Evolutionary conservation across 2,113 vertebrate species (phyloP).

Genomic region (Hymenochirus boettgeri): DNA sequence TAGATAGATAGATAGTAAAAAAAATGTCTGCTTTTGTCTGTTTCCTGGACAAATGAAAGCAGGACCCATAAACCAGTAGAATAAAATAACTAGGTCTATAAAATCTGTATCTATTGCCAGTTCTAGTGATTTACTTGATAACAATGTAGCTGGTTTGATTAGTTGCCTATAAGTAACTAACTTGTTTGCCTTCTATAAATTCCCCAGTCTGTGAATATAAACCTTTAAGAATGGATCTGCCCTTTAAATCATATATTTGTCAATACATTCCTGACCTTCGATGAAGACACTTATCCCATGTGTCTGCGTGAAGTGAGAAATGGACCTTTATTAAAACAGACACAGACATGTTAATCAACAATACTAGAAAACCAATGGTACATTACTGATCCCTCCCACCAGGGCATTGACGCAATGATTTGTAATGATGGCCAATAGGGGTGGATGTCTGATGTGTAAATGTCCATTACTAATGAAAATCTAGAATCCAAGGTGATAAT

Average conservation of each 20-base stretch:
- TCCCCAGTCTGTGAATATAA: too few relatives aligned
- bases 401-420: slow-evolving; percentile 12
- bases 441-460: neutral
- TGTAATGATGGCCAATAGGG: slow-evolving; percentile 40
- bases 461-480: slow-evolving; percentile 39
- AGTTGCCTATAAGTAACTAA: too few relatives aligned
- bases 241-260: slow-evolving; percentile 50
- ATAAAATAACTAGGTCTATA: too few relatives aligned
- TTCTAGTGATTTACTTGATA: too few relatives aligned
- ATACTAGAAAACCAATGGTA: slow-evolving; percentile 23
- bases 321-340: slow-evolving; percentile 45
- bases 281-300: slow-evolving; percentile 44
- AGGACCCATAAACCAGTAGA: too few relatives aligned
- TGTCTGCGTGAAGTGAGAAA: slow-evolving; percentile 42
- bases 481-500: slow-evolving; percentile 38
- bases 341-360: slow-evolving; percentile 44
- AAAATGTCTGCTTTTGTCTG: too few relatives aligned
- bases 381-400: neutral
- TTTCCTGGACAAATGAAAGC: too few relatives aligned
- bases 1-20: too few relatives aligned
- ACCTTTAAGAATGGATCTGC: too few relatives aligned
- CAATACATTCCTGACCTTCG: slow-evolving; percentile 49
- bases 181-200: neutral
- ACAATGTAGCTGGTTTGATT: too few relatives aligned
- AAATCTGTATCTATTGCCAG: too few relatives aligned